These are phyloP conservation scores for Puffinus mauretanicus DNA, from an alignment of 2,113 vertebrate species.

Conservation along the genomic window DNA sequence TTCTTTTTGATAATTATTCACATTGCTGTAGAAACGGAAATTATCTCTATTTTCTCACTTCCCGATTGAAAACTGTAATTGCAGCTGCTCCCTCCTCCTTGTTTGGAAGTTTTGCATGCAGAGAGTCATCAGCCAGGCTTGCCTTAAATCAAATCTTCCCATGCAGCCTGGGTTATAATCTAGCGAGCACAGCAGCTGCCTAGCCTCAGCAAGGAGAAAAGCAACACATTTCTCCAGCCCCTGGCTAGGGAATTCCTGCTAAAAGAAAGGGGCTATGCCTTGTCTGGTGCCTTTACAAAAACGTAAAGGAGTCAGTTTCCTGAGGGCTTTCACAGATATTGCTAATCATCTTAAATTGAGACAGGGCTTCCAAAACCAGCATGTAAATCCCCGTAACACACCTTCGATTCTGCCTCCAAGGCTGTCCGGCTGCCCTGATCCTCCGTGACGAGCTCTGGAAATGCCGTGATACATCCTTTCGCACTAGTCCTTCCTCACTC, in stretches of 20 bases:
- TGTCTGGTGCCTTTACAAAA: neutral
- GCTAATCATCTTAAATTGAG: constrained; percentile 51
- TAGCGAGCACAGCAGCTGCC: constrained; percentile 26
- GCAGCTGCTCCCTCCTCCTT: constrained; percentile 62
- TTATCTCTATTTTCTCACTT: constrained; percentile 67
- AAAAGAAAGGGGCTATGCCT: neutral
- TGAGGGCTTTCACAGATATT: constrained; percentile 29
- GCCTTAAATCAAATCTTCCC: constrained; percentile 57
- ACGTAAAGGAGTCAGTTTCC: neutral
- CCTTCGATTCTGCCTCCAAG: constrained; percentile 51
- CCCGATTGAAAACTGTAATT: constrained; percentile 59
- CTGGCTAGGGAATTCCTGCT: constrained; percentile 8
- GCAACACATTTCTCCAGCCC: neutral
- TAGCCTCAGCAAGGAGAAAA: constrained; percentile 22
- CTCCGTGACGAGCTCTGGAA: constrained; percentile 21
- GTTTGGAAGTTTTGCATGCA: constrained; percentile 57
- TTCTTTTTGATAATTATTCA: constrained; percentile 52
- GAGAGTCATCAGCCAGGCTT: constrained; percentile 50
- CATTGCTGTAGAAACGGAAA: constrained; percentile 57
- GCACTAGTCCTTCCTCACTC: neutral
- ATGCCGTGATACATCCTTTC: neutral
- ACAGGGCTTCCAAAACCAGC: constrained; percentile 14
- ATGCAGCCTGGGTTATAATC: constrained; percentile 38
- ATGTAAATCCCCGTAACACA: constrained; percentile 40
- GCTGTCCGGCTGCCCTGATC: constrained; percentile 34